Base-by-base conservation (phyloP, 2,888 invertebrate genomes). In the Schizaphis graminum region DNA sequence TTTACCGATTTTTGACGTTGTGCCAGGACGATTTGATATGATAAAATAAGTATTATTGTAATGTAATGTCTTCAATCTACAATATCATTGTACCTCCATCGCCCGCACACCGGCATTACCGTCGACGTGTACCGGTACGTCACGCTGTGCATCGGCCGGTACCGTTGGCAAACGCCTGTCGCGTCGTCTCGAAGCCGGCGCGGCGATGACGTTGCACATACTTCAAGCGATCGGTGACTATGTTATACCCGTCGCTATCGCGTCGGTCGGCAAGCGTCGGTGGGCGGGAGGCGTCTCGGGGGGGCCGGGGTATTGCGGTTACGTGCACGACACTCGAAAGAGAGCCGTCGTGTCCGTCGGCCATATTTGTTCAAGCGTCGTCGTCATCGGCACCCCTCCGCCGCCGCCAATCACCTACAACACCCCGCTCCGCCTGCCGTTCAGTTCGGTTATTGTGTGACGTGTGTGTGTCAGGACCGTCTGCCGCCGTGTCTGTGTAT, bases 131-230 rank as follows among this genome's bases (percentile, higher is more conserved):
- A 35, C 35, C 86, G 86, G 13, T 86, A 5, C 86, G 86, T n/a
- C 21, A 7, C 86, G 47, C 5, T 21, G 7, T 28, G 86, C 7
- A 47, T 47, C 47, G 86, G 44, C 21, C 88, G 53, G 53, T 3
- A 41, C 41, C 35, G 24, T 16, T 67, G 77, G 77, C 21, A 16
- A 77, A 35, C 35, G 77, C 35, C 35, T 11, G 26, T 28, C 44
- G 41, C 44, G 28, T 56, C 47, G 47, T 47, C 44, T 90, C 57
- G 47, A 61, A 26, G 49, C 41, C n/a, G 21, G 67, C n/a, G 21
- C 47, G n/a, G 90, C 90, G 91, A 91, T 91, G 91, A 91, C 91
- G 91, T 91, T 84, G 91, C 91, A 91, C 77, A 84, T 53, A 91
- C 28, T 53, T 21, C 53, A 53, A 16, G 21, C 35, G 2, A 35